These are phyloP conservation scores for Drosophila melanosoma DNA, from an alignment of 2,888 invertebrate genomes.

Conservation along the genomic window DNA sequence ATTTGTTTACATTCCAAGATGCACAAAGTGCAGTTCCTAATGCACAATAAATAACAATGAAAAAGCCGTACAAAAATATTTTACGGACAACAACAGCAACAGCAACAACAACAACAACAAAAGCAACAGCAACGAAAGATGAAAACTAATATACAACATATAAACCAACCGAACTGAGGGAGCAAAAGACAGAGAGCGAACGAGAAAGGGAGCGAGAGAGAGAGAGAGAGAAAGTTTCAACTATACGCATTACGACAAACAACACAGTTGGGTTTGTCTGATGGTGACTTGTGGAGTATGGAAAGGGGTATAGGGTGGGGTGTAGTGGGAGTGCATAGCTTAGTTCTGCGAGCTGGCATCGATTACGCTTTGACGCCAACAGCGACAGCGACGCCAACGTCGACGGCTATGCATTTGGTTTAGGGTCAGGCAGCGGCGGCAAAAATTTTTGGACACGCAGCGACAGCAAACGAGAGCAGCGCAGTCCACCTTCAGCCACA, in stretches of 20 bases:
- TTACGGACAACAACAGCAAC: slow-evolving; percentile 19
- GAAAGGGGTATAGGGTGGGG: neutral
- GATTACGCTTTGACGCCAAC: slow-evolving; percentile 66
- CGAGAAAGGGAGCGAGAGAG: neutral
- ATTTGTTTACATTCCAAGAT: slow-evolving; percentile 52
- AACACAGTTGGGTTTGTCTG: slow-evolving; percentile 14
- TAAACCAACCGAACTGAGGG: slow-evolving; percentile 9
- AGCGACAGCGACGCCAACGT: slow-evolving; percentile 42
- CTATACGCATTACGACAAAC: slow-evolving; percentile 61
- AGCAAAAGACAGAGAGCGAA: neutral
- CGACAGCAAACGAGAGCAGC: slow-evolving; percentile 43
- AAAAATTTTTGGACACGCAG: slow-evolving; percentile 66
- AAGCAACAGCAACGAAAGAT: slow-evolving; percentile 9
- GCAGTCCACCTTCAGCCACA: slow-evolving; percentile 75
- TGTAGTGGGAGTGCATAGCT: slow-evolving; percentile 14
- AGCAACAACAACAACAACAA: slow-evolving; percentile 17
- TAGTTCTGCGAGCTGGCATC: slow-evolving; percentile 50
- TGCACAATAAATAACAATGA: slow-evolving; percentile 61
- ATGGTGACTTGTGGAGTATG: too few relatives aligned
- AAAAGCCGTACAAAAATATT: slow-evolving; percentile 42
- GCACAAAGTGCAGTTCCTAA: slow-evolving; percentile 52
- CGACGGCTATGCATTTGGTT: slow-evolving; percentile 51
- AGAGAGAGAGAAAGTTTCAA: slow-evolving; percentile 10
- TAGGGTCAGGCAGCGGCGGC: slow-evolving; percentile 57
- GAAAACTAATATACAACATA: slow-evolving; percentile 32